phyloP scores from a whole-genome alignment of 2,888 invertebrate genomes.

The Dendrolimus houi region DNA sequence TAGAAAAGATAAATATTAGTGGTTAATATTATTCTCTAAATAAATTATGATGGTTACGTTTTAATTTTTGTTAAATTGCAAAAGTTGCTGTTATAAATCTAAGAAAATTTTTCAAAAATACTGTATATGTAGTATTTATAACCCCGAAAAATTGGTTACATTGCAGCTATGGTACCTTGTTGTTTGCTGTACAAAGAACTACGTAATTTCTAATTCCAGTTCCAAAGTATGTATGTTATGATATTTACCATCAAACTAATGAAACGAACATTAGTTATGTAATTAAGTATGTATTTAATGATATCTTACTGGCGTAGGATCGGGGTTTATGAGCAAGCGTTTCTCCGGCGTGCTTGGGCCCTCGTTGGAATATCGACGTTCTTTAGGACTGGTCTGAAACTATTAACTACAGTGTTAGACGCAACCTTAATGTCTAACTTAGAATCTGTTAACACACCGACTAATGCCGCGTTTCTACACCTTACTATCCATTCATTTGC shows the following conservation, averaged over 20 bases:
- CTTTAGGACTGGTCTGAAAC: constrained; percentile 71
- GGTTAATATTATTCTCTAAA: constrained; percentile 12
- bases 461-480: too few species aligned
- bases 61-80: neutral
- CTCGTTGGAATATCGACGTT: constrained; percentile 65
- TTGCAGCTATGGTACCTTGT: too few species aligned
- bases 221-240: too few species aligned
- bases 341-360: constrained; percentile 67
- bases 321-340: constrained; percentile 72
- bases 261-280: too few species aligned
- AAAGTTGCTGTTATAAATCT: neutral
- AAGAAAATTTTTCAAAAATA: neutral
- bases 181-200: too few species aligned
- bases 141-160: too few species aligned
- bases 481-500: too few species aligned
- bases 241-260: too few species aligned
- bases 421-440: constrained; percentile 25
- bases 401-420: constrained; percentile 53
- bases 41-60: neutral
- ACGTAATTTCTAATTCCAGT: too few species aligned
- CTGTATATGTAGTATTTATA: neutral
- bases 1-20: constrained; percentile 70
- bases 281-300: constrained; percentile 4
- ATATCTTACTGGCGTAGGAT: constrained; percentile 69
- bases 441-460: too few species aligned